phyloP scores from a whole-genome alignment of 2,888 invertebrate species.

The Tetranychus piercei region DNA sequence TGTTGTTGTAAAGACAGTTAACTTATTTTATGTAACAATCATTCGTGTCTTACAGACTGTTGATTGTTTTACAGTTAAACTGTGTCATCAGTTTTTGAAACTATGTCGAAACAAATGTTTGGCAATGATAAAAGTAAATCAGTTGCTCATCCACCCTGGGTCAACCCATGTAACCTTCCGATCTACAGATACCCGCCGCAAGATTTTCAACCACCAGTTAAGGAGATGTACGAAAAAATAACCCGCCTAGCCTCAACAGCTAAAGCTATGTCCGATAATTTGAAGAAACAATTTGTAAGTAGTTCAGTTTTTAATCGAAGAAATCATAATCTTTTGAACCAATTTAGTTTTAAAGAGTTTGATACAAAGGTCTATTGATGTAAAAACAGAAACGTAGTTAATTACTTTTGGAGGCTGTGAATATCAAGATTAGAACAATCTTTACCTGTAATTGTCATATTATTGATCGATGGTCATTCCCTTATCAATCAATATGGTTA shows the following conservation, averaged over 20 bases:
- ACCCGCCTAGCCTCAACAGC: neutral
- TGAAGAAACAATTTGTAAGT: neutral
- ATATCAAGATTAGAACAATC: too few relatives aligned
- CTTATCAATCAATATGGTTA: too few relatives aligned
- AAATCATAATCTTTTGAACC: neutral
- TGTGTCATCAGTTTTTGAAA: neutral
- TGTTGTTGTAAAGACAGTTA: too few relatives aligned
- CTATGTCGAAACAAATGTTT: neutral
- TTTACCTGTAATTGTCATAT: too few relatives aligned
- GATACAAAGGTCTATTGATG: too few relatives aligned
- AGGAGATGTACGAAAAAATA: neutral
- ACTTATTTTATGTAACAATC: too few relatives aligned
- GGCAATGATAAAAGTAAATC: neutral
- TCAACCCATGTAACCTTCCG: neutral
- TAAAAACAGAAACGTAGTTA: too few relatives aligned
- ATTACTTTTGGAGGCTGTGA: too few relatives aligned
- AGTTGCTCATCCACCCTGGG: neutral
- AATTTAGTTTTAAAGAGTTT: too few relatives aligned
- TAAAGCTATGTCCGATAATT: neutral
- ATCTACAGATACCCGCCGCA: neutral
- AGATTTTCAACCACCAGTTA: neutral
- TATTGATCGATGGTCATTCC: too few relatives aligned
- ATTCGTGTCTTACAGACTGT: too few relatives aligned
- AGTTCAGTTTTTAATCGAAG: neutral
- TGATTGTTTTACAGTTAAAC: too few relatives aligned